Evolutionary conservation across 2,888 invertebrate species (phyloP).

Genomic region (Drosophila barbarae): DNA sequence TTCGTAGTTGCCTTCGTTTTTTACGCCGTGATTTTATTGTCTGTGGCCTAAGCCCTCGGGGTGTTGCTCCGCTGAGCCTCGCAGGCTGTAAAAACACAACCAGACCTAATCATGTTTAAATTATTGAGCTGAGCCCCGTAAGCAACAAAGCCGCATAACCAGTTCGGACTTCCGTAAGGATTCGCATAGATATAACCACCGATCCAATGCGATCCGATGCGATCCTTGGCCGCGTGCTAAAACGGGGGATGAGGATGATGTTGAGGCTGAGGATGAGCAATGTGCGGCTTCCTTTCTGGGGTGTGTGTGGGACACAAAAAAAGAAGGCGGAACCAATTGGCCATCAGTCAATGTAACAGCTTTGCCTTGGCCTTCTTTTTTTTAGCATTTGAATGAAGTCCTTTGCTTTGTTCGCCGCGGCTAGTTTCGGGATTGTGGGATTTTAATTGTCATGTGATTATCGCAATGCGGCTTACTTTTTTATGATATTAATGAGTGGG

Average conservation of each 20-base stretch:
- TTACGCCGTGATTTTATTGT: slow-evolving; percentile 51
- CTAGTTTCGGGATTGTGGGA: slow-evolving; percentile 56
- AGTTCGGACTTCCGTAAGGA: slow-evolving; percentile 58
- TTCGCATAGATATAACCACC: slow-evolving; percentile 7
- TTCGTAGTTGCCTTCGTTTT: slow-evolving; percentile 45
- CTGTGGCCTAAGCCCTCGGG: slow-evolving; percentile 68
- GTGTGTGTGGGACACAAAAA: slow-evolving; percentile 18
- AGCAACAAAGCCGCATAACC: slow-evolving; percentile 70
- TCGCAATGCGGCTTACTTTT: slow-evolving; percentile 26
- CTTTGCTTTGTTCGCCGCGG: slow-evolving; percentile 19
- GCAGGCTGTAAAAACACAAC: slow-evolving; percentile 79
- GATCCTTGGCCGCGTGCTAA: slow-evolving; percentile 59
- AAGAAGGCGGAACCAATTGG: slow-evolving; percentile 77
- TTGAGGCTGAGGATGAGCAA: not conserved
- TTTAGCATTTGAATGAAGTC: slow-evolving; percentile 51
- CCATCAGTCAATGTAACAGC: slow-evolving; percentile 74
- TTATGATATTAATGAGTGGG: slow-evolving; percentile 63
- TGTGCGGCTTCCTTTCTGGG: slow-evolving; percentile 18
- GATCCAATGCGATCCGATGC: slow-evolving; percentile 12
- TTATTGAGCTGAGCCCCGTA: slow-evolving; percentile 70
- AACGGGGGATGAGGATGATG: slow-evolving; percentile 15
- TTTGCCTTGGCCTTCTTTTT: slow-evolving; percentile 30
- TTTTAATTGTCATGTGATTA: slow-evolving; percentile 65
- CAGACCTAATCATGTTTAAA: slow-evolving; percentile 80
- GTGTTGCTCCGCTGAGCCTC: slow-evolving; percentile 43